Evolutionary conservation across 2,888 invertebrate genomes (phyloP).

Genomic region (Orchestes rusci): DNA sequence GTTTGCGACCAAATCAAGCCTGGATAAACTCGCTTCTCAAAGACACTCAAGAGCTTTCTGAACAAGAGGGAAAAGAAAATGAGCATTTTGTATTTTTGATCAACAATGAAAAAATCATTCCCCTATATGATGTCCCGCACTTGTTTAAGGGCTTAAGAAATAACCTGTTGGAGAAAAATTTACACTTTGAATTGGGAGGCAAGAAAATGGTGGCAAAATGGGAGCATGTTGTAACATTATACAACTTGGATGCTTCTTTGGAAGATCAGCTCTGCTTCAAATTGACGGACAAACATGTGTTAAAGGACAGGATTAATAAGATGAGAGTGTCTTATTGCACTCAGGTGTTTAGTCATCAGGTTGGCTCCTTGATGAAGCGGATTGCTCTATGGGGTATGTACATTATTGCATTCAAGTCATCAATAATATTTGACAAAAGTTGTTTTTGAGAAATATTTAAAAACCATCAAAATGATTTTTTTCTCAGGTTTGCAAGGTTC

Average conservation of each 20-base stretch:
- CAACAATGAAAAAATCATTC: constrained; percentile 1
- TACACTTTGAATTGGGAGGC: constrained; percentile 1
- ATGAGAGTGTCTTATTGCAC: neutral
- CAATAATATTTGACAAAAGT: no score
- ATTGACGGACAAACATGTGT: neutral
- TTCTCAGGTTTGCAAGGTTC: no score
- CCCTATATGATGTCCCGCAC: constrained; percentile 5
- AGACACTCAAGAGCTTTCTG: constrained; percentile 1
- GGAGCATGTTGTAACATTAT: constrained; percentile 4
- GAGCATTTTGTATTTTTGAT: constrained; percentile 2
- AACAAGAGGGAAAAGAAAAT: constrained; percentile 6
- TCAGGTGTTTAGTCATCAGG: constrained; percentile 1
- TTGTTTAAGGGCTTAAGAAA: no score
- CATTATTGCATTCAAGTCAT: no score
- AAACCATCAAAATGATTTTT: no score
- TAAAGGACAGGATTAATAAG: neutral
- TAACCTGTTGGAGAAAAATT: constrained; percentile 3
- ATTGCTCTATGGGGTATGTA: no score
- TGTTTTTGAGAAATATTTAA: no score
- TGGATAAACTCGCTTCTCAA: constrained; percentile 11
- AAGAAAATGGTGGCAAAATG: constrained; percentile 1
- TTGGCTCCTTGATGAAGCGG: no score
- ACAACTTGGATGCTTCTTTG: neutral
- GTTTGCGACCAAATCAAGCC: constrained; percentile 24
- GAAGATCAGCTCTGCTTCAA: neutral